Conservation (phyloP, 2,113 vertebrate genomes). For the Alethe diademata region DNA sequence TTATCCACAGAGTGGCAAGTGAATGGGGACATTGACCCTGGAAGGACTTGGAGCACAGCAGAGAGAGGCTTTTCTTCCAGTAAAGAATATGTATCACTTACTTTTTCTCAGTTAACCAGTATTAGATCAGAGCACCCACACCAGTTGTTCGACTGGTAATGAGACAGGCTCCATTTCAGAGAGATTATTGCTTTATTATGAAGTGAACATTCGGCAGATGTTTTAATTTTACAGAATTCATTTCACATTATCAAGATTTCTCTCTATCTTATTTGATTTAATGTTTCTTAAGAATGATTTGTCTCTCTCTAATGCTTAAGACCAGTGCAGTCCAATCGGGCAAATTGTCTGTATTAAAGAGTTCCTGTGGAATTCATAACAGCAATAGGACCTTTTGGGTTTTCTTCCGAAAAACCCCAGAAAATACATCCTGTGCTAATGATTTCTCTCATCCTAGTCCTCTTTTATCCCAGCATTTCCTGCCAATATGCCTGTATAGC, state of each 20-base stretch:
- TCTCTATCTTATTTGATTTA: conserved; percentile 66
- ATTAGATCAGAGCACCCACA: conserved; percentile 21
- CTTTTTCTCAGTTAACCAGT: conserved; percentile 8
- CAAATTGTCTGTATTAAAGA: conserved; percentile 66
- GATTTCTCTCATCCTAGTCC: conserved; percentile 50
- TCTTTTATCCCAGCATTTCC: conserved; percentile 62
- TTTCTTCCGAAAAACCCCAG: neutral
- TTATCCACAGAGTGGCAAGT: neutral
- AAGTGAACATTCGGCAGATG: conserved; percentile 20
- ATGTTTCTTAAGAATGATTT: conserved; percentile 66
- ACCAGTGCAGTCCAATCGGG: conserved; percentile 63
- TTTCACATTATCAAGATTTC: conserved; percentile 65
- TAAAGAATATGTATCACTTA: neutral
- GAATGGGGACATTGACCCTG: neutral
- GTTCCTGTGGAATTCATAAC: conserved; percentile 59
- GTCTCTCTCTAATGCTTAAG: conserved; percentile 58
- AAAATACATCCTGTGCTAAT: conserved; percentile 59
- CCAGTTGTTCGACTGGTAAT: conserved; percentile 46
- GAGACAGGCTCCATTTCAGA: conserved; percentile 47
- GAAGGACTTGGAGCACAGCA: neutral
- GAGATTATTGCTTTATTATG: conserved; percentile 52
- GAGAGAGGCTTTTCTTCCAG: neutral
- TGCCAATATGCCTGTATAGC: conserved; percentile 51
- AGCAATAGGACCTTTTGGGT: conserved; percentile 41
- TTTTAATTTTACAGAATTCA: conserved; percentile 65